Conservation (phyloP, 2,888 invertebrate species). For the Chelonus formosanus region DNA sequence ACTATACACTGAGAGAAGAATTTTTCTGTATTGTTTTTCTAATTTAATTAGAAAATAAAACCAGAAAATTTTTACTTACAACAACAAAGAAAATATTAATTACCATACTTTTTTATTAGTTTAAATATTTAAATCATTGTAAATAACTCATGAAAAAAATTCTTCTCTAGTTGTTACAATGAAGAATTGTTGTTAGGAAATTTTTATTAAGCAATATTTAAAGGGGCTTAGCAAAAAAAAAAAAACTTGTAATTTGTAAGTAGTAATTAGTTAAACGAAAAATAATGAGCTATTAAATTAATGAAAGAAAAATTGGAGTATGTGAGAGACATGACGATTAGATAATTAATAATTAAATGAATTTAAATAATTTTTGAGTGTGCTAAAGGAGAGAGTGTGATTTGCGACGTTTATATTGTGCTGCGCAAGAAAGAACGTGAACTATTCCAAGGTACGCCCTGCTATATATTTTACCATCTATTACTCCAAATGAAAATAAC, state of each 20-base stretch:
- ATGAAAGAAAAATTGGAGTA: constrained; percentile 27
- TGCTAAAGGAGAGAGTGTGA: constrained; percentile 55
- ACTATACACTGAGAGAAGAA: no score
- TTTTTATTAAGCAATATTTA: constrained; percentile 60
- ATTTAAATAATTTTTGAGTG: constrained; percentile 40
- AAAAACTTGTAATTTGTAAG: constrained; percentile 32
- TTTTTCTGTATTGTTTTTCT: no score
- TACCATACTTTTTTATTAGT: no score
- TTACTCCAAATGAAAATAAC: constrained; percentile 60
- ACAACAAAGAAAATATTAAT: no score
- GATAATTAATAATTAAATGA: constrained; percentile 39
- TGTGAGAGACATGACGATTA: constrained; percentile 40
- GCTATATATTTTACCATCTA: constrained; percentile 61
- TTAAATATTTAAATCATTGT: no score
- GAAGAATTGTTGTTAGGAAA: constrained; percentile 58
- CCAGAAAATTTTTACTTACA: no score
- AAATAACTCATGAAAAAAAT: no score
- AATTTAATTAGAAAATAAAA: no score
- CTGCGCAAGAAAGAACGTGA: constrained; percentile 66
- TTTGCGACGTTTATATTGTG: constrained; percentile 65
- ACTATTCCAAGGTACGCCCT: constrained; percentile 66
- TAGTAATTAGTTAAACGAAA: constrained; percentile 28
- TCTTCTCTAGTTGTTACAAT: no score
- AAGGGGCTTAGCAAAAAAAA: constrained; percentile 55
- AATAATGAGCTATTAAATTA: constrained; percentile 16